Evolutionary conservation across 2,797 vertebrate genomes (phyloP), one percentile per base, ranked within the genome.

Genomic region (Macrochelys suwanniensis): DNA sequence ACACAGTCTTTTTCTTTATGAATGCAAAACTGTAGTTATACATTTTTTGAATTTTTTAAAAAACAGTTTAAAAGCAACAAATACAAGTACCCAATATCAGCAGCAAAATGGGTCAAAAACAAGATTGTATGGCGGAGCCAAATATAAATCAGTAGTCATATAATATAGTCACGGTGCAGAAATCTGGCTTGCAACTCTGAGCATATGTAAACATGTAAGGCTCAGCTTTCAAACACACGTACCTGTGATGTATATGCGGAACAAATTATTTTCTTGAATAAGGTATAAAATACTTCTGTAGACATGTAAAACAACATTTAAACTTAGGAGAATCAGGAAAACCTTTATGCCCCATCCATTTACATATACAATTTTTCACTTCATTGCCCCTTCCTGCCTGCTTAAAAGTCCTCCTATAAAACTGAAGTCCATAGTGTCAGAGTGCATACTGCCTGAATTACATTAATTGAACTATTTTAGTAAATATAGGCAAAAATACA

Each of bases 21-120:
- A 19, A 11, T 0, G 8, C 17, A 23, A 91, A 81, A 77, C 1
- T 42, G 6, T 19, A 87, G 13, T 33, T 0, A 1, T 77, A 51
- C 25, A 47, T 47, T 47, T 42, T 42, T 77, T 17, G 7, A n/a
- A 4, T 10, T 13, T 17, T 8, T 7, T 2, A 16, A 76, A 77
- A 77, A 26, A 4, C 15, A 13, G 7, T 49, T 77, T 28, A 77
- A 77, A 77, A 77, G 8, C 45, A 74, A 71, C 37, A 49, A 49
- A 77, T 19, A 56, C 7, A 89, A 79, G 11, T 93, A 25, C 26
- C 81, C 23, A 84, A 7, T 42, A 89, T 26, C 37, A 90, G n/a
- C 6, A 53, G 28, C 47, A 92, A 82, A 82, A 37, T 1, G 5
- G 50, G 26, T 56, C 4, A 89, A 84, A 71, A 74, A 8, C 11